Evolutionary conservation across 2,888 invertebrate species (phyloP).

Genomic region (Tenthredo mesomela): DNA sequence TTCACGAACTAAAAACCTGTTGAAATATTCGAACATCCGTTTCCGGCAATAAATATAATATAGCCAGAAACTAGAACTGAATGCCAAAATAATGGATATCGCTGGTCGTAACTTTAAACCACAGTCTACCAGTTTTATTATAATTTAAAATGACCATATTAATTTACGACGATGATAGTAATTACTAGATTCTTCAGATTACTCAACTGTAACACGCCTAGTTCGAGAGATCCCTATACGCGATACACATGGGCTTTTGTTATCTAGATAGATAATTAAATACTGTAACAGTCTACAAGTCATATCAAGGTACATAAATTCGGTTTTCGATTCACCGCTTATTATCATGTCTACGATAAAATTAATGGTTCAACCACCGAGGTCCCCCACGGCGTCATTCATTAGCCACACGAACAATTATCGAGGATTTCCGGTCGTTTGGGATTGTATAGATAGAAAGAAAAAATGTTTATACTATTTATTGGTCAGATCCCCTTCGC

Average conservation of each 20-base stretch:
- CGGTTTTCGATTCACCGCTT: conserved; percentile 18
- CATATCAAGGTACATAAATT: not conserved
- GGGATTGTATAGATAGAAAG: not conserved
- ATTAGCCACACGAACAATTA: conserved; percentile 42
- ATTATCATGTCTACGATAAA: conserved; percentile 33
- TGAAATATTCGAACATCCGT: conserved; percentile 7
- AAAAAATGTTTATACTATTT: not conserved
- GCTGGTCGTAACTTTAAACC: conserved; percentile 22
- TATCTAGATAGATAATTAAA: conserved; percentile 16
- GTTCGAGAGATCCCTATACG: not conserved
- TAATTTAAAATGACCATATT: not conserved
- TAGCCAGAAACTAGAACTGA: not conserved
- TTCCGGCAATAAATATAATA: conserved; percentile 25
- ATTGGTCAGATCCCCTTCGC: not conserved
- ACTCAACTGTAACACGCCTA: not conserved
- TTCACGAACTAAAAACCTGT: conserved; percentile 25
- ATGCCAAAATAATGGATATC: conserved; percentile 38
- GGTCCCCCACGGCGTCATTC: conserved; percentile 22
- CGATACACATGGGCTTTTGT: not conserved
- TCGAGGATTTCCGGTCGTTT: conserved; percentile 5
- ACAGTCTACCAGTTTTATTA: not conserved
- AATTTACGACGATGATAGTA: conserved; percentile 9
- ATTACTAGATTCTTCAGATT: conserved; percentile 5
- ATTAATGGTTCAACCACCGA: conserved; percentile 27
- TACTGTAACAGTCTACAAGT: not conserved